Evolutionary conservation across 2,113 vertebrate species (phyloP), one percentile per base, ranked within the genome.

Genomic region (Coptodon rendalli): DNA sequence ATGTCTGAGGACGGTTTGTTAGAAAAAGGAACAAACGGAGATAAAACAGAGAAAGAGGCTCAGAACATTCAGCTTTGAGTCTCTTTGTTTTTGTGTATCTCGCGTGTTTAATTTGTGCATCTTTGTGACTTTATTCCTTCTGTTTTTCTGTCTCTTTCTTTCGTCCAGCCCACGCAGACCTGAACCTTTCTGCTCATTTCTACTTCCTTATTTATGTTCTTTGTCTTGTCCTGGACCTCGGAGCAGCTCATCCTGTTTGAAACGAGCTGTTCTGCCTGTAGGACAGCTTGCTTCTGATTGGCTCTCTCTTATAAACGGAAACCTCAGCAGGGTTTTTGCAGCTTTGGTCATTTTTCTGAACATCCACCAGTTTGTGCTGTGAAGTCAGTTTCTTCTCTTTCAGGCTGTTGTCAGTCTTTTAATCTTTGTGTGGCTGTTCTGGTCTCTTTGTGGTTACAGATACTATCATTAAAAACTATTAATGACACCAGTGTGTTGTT

Each of bases 131-230:
- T 71, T 24, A 29, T 36, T 66, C 9, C 17, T 1, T 76, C 13
- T 19, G 24, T 48, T 29, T 76, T 76, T 48, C n/a, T 61, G 27
- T 16, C 59, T 45, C n/a, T 9, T 16, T 45, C 3, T 27, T 2
- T 45, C 45, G 38, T 24, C 66, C 68, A 1, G n/a, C 0, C 13
- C 13, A 27, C 0, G 0, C 13, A 73, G 38, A 10, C 14, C 71
- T 50, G 71, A 27, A 50, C 24, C 71, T 17, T 76, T 78, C 43
- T 78, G 71, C 22, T 50, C 71, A 31, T 78, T 50, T 50, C 6
- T 2, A 50, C 43, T 0, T 78, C 43, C 71, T 29, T 12, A 48
- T 73, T 7, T 48, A 11, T 29, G 14, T 7, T 68, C 63, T 50
- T n/a, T 8, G 10, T 19, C 71, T 48, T 6, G 24, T 29, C 43